Evolutionary conservation across 2,888 invertebrate genomes (phyloP).

Genomic region (Nephrotoma flavescens): DNA sequence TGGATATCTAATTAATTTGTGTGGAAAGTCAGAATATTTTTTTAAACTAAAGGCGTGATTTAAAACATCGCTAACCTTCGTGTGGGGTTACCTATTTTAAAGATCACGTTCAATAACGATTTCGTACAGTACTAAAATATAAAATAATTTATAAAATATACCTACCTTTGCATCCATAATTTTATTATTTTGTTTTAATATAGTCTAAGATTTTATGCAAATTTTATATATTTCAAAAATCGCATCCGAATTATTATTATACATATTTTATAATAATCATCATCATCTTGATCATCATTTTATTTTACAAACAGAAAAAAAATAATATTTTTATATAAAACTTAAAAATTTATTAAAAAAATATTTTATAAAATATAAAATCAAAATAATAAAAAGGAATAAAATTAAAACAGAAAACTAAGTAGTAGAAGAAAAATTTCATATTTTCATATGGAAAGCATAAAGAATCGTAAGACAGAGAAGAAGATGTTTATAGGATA

Average conservation of each 20-base stretch:
- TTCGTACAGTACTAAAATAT: neutral
- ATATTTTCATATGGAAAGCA: neutral
- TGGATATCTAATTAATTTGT: neutral
- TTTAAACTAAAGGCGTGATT: neutral
- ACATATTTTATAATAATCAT: neutral
- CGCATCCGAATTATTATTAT: neutral
- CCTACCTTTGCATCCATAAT: neutral
- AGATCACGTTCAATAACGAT: neutral
- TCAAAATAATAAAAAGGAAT: neutral
- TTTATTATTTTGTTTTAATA: neutral
- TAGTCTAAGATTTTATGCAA: neutral
- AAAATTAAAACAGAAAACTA: neutral
- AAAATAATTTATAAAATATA: neutral
- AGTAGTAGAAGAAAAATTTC: neutral
- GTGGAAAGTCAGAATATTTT: neutral
- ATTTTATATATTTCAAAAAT: neutral
- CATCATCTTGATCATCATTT: neutral
- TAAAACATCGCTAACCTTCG: neutral
- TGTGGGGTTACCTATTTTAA: neutral
- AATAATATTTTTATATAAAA: neutral
- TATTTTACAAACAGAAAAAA: neutral
- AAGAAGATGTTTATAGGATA: conserved; percentile 4
- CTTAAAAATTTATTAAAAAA: neutral
- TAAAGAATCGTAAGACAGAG: neutral
- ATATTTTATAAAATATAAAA: neutral